Evolutionary conservation across 2,888 invertebrate genomes (phyloP), one percentile per base, ranked within the genome.

Genomic region (Drosophila anceps): DNA sequence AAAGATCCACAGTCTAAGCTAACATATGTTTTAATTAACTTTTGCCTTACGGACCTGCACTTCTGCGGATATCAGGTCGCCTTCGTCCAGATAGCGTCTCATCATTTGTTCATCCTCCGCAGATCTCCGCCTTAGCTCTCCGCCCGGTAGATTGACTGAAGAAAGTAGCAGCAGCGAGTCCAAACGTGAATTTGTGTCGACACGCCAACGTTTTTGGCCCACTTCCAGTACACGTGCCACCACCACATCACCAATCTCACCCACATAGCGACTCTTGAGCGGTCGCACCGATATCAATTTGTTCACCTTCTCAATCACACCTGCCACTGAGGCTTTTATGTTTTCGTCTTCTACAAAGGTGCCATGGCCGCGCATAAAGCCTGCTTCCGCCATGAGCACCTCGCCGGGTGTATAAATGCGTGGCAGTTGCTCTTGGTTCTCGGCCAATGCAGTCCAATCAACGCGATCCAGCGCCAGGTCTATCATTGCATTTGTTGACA

Each of bases 81-180:
- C 98, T 93, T 98, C 98, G 92, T 96, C 96, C 54, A 99, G 94
- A 92, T 98, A 98, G 77, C 97, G 96, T 62, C 99, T 94, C 99
- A 99, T 99, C 95, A 97, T 97, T 91, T 98, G 96, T 92, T 99
- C 99, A 94, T 99, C 99, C 94, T 99, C 98, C 7, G 96, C 97
- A 5, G 97, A 98, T 90, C 98, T 95, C 62, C 98, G 94, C 74
- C 99, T 95, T 96, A 99, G 93, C 94, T 99, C 99, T 62, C 98
- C 97, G 33, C 99, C 99, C n/a, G 99, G 99, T 73, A 99, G 94
- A 94, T 99, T 99, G 1, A 99, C 98, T 37, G 98, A 97, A 0
- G 98, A 98, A 20, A 99, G 93, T 71, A 97, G 94, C 13, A 99
- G 94, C 48, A 97, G 94, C 0, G 98, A 97, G 93, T 98, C 98